A percentile compares a stretch with the other conserved stretches of the same genome.
phyloP scores from a whole-genome alignment of 2,113 vertebrate genomes.

The Trematocara marginatum region DNA sequence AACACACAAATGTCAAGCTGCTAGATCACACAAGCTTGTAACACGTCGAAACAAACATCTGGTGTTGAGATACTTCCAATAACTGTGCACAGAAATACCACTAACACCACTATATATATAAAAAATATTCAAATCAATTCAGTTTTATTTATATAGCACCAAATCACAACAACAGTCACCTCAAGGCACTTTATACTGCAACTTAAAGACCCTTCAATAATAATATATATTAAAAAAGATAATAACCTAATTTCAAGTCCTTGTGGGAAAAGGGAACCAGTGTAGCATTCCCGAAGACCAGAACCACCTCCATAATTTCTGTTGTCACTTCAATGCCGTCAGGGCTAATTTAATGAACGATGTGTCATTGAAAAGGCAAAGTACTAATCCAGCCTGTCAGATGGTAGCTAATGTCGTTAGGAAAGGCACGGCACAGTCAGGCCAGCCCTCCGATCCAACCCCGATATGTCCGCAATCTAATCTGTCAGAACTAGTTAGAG shows the following conservation, averaged over 20 bases:
- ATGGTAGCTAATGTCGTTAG: constrained; percentile 59
- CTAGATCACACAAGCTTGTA: not conserved
- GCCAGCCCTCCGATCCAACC: constrained; percentile 35
- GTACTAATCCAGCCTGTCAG: constrained; percentile 65
- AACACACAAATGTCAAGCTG: not conserved
- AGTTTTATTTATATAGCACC: not conserved
- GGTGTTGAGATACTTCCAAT: not conserved
- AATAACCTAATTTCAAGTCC: not conserved
- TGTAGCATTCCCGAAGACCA: not conserved
- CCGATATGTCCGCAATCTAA: constrained; percentile 50
- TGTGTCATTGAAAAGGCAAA: constrained; percentile 48
- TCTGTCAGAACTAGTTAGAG: constrained; percentile 61
- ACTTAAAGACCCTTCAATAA: not conserved
- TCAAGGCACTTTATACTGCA: not conserved
- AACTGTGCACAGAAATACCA: not conserved
- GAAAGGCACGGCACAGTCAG: constrained; percentile 41
- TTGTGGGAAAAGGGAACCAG: not conserved
- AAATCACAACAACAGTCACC: not conserved
- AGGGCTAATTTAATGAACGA: constrained; percentile 54
- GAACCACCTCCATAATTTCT: constrained; percentile 19
- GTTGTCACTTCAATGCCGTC: constrained; percentile 27
- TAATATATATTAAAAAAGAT: not conserved
- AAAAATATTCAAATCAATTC: not conserved
- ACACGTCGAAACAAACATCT: not conserved
- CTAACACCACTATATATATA: not conserved